These are phyloP conservation scores for Oligia fasciuncula DNA, from an alignment of 2,888 invertebrate species.

Conservation along the genomic window DNA sequence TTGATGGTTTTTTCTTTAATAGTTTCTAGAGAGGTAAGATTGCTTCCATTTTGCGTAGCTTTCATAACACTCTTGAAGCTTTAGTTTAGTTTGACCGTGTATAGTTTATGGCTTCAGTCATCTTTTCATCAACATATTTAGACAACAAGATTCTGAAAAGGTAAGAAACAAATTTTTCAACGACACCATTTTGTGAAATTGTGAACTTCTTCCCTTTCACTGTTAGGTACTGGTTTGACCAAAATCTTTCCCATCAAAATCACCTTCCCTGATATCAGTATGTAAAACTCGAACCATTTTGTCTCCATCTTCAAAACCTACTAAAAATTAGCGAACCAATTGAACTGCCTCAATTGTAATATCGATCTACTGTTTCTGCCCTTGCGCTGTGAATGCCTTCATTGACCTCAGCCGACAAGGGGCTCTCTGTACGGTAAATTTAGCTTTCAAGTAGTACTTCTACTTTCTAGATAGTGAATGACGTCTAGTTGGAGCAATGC, in stretches of 20 bases:
- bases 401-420: slow-evolving; percentile 73
- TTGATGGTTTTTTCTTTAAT: background rate
- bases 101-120: background rate
- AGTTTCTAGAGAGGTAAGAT: background rate
- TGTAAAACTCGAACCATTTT: background rate
- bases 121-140: background rate
- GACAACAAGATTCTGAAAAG: background rate
- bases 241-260: background rate
- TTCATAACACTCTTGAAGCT: background rate
- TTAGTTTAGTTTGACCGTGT: background rate
- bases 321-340: slow-evolving; percentile 35
- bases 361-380: slow-evolving; percentile 58
- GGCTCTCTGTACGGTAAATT: slow-evolving; percentile 67
- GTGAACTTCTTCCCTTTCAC: background rate
- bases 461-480: slow-evolving; percentile 68
- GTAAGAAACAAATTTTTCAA: background rate
- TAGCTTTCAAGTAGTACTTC: slow-evolving; percentile 67
- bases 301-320: slow-evolving; percentile 18
- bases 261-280: background rate
- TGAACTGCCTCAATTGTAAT: slow-evolving; percentile 57
- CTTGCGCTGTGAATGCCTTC: slow-evolving; percentile 78
- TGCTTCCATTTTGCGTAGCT: background rate
- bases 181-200: background rate
- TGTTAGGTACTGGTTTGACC: background rate
- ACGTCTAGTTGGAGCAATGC: slow-evolving; percentile 57